phyloP scores from a whole-genome alignment of 1,140 invertebrate species.

The Battus philenor region DNA sequence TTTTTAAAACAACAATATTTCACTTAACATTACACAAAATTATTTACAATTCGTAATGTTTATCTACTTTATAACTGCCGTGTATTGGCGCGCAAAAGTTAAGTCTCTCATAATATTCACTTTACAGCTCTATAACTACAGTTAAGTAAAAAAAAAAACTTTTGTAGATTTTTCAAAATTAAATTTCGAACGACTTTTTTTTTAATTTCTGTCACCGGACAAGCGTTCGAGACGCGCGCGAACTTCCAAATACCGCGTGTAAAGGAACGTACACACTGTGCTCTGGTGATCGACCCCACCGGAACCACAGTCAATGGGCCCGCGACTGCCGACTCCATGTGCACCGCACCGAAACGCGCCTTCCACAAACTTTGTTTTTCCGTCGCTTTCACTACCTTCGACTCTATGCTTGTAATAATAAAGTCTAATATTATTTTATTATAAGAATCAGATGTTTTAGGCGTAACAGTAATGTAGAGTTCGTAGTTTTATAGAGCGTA shows the following conservation, averaged over 20 bases:
- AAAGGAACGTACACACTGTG: slow-evolving; percentile 51
- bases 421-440: too few species aligned
- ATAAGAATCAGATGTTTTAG: too few species aligned
- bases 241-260: slow-evolving; percentile 46
- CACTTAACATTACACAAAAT: slow-evolving; percentile 10
- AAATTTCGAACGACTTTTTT: slow-evolving; percentile 19
- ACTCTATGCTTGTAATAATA: slow-evolving; percentile 31
- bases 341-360: slow-evolving; percentile 66
- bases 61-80: slow-evolving; percentile 9
- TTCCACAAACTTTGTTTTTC: slow-evolving; percentile 33
- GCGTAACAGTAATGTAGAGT: slow-evolving; percentile 37
- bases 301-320: slow-evolving; percentile 68
- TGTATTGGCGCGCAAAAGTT: slow-evolving; percentile 13
- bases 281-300: slow-evolving; percentile 70
- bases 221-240: slow-evolving; percentile 32
- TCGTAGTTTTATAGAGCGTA: slow-evolving; percentile 64
- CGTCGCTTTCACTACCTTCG: slow-evolving; percentile 15
- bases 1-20: slow-evolving; percentile 4
- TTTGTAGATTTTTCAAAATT: slow-evolving; percentile 5
- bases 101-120: slow-evolving; percentile 9
- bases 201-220: slow-evolving; percentile 37
- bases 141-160: slow-evolving; percentile 15
- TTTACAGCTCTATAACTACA: background rate
- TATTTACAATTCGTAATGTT: slow-evolving; percentile 1
- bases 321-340: slow-evolving; percentile 65